phyloP scores from a whole-genome alignment of 2,888 invertebrate genomes.

The Idaea aversata region DNA sequence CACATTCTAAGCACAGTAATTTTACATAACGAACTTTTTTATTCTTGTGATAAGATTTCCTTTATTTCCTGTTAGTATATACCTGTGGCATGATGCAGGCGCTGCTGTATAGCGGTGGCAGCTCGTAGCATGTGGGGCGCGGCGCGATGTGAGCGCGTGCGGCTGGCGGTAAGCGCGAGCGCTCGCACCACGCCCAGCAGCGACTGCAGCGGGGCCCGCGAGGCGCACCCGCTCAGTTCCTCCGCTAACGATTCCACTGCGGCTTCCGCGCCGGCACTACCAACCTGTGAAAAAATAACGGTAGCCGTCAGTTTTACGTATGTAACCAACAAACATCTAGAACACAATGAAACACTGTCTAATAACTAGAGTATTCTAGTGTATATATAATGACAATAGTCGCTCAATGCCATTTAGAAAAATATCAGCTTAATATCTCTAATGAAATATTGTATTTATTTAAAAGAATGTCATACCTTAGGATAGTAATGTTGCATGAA shows the following conservation, averaged over 20 bases:
- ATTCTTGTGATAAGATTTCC: no score
- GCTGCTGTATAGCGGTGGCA: conserved; percentile 41
- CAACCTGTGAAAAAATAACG: conserved; percentile 27
- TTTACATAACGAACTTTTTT: no score
- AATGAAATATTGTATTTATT: no score
- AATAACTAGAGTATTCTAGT: no score
- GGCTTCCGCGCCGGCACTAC: conserved; percentile 38
- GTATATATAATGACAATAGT: no score
- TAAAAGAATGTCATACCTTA: conserved; percentile 80
- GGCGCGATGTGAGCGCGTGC: conserved; percentile 37
- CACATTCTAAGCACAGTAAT: no score
- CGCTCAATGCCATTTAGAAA: no score
- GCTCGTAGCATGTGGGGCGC: conserved; percentile 36
- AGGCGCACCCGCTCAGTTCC: conserved; percentile 41
- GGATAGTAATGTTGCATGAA: conserved; percentile 95
- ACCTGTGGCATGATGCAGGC: conserved; percentile 38
- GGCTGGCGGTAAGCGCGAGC: conserved; percentile 43
- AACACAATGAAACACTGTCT: no score
- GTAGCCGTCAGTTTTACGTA: background rate
- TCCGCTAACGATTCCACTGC: conserved; percentile 53
- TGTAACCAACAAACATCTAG: no score
- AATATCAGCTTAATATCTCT: no score
- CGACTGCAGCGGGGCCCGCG: conserved; percentile 36
- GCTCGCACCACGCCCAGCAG: conserved; percentile 55
- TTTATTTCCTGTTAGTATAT: background rate